phyloP scores from a whole-genome alignment of 2,888 invertebrate species.

The Apamea sordens region DNA sequence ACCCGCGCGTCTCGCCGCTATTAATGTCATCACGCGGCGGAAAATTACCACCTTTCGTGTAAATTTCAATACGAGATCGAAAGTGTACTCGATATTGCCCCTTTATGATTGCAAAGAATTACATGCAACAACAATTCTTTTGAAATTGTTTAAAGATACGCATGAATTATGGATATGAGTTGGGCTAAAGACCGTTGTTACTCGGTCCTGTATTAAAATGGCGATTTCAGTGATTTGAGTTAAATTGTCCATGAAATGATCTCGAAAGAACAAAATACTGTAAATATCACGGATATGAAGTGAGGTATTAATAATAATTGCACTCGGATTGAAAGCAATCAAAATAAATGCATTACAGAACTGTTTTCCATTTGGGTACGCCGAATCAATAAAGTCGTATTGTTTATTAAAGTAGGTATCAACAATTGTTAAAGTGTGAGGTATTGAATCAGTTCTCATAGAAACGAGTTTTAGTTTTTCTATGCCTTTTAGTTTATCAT shows the following conservation, averaged over 20 bases:
- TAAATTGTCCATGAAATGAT: slow-evolving; percentile 84
- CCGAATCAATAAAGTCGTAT: slow-evolving; percentile 60
- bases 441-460: slow-evolving; percentile 49
- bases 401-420: slow-evolving; percentile 43
- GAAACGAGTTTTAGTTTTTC: slow-evolving; percentile 41
- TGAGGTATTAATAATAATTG: slow-evolving; percentile 62
- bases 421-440: slow-evolving; percentile 34
- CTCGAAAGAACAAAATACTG: slow-evolving; percentile 68
- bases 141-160: slow-evolving; percentile 78
- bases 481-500: slow-evolving; percentile 23
- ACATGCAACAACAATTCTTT: slow-evolving; percentile 77
- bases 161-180: slow-evolving; percentile 83
- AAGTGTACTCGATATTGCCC: slow-evolving; percentile 78
- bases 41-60: slow-evolving; percentile 88
- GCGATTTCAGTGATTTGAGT: slow-evolving; percentile 77
- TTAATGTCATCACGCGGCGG: slow-evolving; percentile 87
- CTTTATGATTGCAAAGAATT: slow-evolving; percentile 79
- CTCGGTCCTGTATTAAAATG: slow-evolving; percentile 76
- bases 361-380: slow-evolving; percentile 54
- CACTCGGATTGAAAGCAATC: slow-evolving; percentile 59
- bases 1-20: slow-evolving; percentile 77
- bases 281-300: slow-evolving; percentile 61
- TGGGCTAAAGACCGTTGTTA: slow-evolving; percentile 78
- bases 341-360: slow-evolving; percentile 55
- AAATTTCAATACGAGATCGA: slow-evolving; percentile 86